Percentiles rank a stretch among this genome's conserved stretches.
Evolutionary conservation across 2,797 vertebrate species (phyloP).

Genomic region (Lagocephalus sceleratus): DNA sequence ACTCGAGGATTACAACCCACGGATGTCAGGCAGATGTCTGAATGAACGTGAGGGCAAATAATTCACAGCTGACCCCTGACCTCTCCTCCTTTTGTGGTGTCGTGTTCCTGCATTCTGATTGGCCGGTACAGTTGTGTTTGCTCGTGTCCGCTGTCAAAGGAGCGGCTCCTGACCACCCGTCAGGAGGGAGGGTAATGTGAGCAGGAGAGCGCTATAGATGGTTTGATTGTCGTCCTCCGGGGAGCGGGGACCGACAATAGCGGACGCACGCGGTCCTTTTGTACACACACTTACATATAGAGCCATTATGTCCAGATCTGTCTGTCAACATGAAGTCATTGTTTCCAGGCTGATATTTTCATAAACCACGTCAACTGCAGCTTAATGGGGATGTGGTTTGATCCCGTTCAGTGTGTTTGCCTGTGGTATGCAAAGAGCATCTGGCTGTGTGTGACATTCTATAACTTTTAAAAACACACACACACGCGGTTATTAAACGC

Average conservation of each 20-base stretch:
- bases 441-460: not conserved
- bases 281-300: slow-evolving; percentile 18
- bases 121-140: slow-evolving; percentile 60
- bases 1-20: slow-evolving; percentile 7
- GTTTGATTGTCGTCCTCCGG: slow-evolving; percentile 63
- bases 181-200: slow-evolving; percentile 60
- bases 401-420: slow-evolving; percentile 11
- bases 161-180: slow-evolving; percentile 52
- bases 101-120: slow-evolving; percentile 48
- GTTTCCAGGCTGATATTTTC: slow-evolving; percentile 11
- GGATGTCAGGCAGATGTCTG: slow-evolving; percentile 15
- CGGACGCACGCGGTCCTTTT: slow-evolving; percentile 49
- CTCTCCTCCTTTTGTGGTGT: slow-evolving; percentile 40
- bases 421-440: slow-evolving; percentile 7
- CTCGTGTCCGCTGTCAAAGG: slow-evolving; percentile 60
- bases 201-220: slow-evolving; percentile 54
- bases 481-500: not conserved
- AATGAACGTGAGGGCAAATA: slow-evolving; percentile 23
- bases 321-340: slow-evolving; percentile 42
- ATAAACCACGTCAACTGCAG: not conserved
- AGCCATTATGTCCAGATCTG: slow-evolving; percentile 13
- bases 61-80: slow-evolving; percentile 50
- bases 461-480: not conserved
- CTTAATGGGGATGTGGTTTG: slow-evolving; percentile 3
- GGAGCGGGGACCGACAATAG: slow-evolving; percentile 55